Base-by-base conservation (phyloP, 1,140 invertebrate genomes). In the Oncopodura yosiiana region DNA sequence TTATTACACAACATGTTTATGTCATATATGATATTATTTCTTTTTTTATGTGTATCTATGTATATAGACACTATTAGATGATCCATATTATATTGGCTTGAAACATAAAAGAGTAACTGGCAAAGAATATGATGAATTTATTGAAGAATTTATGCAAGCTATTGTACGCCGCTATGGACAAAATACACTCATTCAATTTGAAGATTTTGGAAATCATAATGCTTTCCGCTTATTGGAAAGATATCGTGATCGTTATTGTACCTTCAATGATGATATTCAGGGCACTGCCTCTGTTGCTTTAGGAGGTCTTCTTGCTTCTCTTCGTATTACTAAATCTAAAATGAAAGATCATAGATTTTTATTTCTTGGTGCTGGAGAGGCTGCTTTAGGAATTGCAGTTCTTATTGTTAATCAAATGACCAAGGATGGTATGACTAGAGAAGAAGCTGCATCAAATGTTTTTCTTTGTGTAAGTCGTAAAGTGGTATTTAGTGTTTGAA, bases 71-170 rank as follows among this genome's bases (percentile, higher is more conserved):
- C 76, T 96, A 36, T 69, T 94, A 4, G 80, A 92, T 48, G 91
- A 98, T 73, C 83, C 85, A 0, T 73, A 90, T 11, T 99, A 99
- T 74, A 89, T 95, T 70, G 95, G 96, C 0, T 71, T 94, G 21
- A 77, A 78, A 21, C 85, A 95, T 55, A 81, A 77, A 36, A 79
- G 96, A 48, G 78, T 89, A 0, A 81, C 78, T 3, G 92, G 92
- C 0, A 59, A 74, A 21, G 77, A 81, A 50, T 99, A 96, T 70
- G 90, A 97, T 67, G 84, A 86, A 6, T 87, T 99, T 56, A 75
- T 99, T 34, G 94, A 99, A 41, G 96, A 99, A 74, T 98, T 99
- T 69, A 96, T 99, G 91, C 67, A 81, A 41, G 89, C 94, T 0
- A 84, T 83, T 16, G 83, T 94, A 0, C 77, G 79, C 53, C 79